A percentile compares a stretch with the other conserved stretches of the same genome.
phyloP scores from a whole-genome alignment of 2,113 vertebrate genomes.

The Embiotoca jacksoni region DNA sequence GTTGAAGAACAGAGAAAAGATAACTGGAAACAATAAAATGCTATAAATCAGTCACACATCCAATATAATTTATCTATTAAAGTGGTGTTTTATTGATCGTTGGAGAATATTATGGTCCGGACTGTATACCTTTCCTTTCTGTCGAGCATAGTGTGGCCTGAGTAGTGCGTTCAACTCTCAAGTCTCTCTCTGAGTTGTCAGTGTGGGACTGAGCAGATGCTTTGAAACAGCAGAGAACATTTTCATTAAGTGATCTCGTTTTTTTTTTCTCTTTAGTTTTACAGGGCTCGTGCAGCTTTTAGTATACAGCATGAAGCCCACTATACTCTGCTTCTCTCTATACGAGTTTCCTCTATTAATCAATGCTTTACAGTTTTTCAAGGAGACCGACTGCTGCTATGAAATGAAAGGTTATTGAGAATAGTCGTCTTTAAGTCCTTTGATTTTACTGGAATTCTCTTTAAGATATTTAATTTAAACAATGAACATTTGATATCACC shows the following conservation, averaged over 20 bases:
- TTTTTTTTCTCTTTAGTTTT: slow-evolving; percentile 39
- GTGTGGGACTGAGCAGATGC: slow-evolving; percentile 34
- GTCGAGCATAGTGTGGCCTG: slow-evolving; percentile 34
- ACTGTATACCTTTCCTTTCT: slow-evolving; percentile 49
- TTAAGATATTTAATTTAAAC: slow-evolving; percentile 32
- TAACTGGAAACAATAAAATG: slow-evolving; percentile 65
- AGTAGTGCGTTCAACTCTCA: slow-evolving; percentile 25
- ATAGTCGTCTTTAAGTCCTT: slow-evolving; percentile 43
- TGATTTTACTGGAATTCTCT: slow-evolving; percentile 53
- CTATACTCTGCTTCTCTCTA: slow-evolving; percentile 32
- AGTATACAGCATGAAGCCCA: slow-evolving; percentile 31
- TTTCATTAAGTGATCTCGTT: slow-evolving; percentile 55
- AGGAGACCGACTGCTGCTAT: slow-evolving; percentile 38
- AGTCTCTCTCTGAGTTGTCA: slow-evolving; percentile 40
- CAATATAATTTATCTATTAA: slow-evolving; percentile 62
- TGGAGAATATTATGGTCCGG: slow-evolving; percentile 42
- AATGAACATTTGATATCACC: slow-evolving; percentile 41
- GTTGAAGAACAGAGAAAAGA: slow-evolving; percentile 55
- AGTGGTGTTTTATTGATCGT: slow-evolving; percentile 60
- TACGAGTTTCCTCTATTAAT: slow-evolving; percentile 53
- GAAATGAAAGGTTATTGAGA: slow-evolving; percentile 56
- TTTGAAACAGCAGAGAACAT: slow-evolving; percentile 61
- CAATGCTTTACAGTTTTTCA: slow-evolving; percentile 31
- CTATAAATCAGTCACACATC: slow-evolving; percentile 66
- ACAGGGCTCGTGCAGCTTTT: slow-evolving; percentile 45